These are phyloP conservation scores for Neopipo cinnamomea DNA, from an alignment of 2,113 vertebrate genomes.

Conservation along the genomic window DNA sequence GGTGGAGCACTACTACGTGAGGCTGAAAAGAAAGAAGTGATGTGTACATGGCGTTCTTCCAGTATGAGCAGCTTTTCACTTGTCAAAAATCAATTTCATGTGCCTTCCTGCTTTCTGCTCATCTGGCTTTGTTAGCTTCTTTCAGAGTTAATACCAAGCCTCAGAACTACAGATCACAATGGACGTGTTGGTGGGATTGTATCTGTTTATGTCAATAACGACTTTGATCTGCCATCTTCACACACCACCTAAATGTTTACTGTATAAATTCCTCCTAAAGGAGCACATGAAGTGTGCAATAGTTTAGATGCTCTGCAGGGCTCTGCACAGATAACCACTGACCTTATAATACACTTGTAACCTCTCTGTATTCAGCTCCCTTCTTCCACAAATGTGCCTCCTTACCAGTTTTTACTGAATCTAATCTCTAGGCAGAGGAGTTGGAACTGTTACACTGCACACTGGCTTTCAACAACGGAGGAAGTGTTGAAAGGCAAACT, in stretches of 20 bases:
- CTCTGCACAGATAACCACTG: neutral
- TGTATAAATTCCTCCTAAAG: neutral
- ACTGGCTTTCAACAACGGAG: neutral
- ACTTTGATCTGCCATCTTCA: neutral
- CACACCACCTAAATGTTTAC: neutral
- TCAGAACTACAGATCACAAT: neutral
- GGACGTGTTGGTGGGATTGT: neutral
- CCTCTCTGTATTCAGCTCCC: neutral
- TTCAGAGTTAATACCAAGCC: neutral
- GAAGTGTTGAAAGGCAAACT: neutral
- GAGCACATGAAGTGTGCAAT: neutral
- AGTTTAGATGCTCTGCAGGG: neutral
- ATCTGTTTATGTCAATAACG: neutral
- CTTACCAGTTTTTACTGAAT: neutral
- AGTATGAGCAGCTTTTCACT: constrained; percentile 19
- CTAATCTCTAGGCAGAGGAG: neutral
- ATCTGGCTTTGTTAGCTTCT: neutral
- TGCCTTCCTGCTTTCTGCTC: neutral
- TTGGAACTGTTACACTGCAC: neutral
- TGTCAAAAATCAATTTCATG: constrained; percentile 41
- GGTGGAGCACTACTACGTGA: neutral
- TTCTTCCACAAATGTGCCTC: neutral
- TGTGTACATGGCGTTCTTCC: neutral
- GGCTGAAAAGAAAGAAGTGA: constrained; percentile 4
- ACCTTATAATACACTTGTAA: neutral